phyloP scores from a whole-genome alignment of 2,113 vertebrate genomes.

The Esox niger region DNA sequence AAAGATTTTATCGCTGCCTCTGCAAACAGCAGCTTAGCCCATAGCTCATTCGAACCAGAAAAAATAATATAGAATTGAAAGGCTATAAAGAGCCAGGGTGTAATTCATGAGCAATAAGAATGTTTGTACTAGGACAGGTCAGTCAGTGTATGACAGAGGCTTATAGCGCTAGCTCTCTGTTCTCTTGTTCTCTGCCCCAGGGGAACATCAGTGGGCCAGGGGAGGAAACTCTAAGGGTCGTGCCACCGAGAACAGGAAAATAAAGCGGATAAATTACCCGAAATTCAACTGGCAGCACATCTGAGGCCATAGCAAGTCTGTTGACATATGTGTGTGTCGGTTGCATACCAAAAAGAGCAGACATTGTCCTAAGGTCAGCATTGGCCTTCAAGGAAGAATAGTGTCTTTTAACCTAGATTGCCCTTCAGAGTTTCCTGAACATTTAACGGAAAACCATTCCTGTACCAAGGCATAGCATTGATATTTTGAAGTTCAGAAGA shows the following conservation, averaged over 20 bases:
- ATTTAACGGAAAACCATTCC: neutral
- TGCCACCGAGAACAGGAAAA: neutral
- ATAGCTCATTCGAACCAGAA: neutral
- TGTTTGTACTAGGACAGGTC: neutral
- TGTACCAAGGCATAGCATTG: no score
- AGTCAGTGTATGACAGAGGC: neutral
- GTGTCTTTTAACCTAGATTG: neutral
- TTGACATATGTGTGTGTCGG: no score
- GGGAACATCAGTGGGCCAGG: neutral
- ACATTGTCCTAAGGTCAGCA: neutral
- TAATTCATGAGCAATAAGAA: neutral
- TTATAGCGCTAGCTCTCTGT: neutral
- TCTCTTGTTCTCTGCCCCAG: neutral
- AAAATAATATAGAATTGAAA: neutral
- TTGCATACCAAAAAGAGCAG: neutral
- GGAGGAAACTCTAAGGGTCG: constrained; percentile 1
- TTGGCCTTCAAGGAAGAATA: neutral
- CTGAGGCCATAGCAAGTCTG: neutral
- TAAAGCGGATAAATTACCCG: neutral
- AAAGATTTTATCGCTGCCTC: no score
- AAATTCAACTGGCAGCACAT: constrained; percentile 4
- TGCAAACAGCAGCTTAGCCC: constrained; percentile 21
- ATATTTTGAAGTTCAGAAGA: no score
- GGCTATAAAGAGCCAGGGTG: no score
- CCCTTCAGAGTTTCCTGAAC: neutral